Evolutionary conservation across 2,113 vertebrate genomes (phyloP).

Genomic region (Laticauda colubrina): DNA sequence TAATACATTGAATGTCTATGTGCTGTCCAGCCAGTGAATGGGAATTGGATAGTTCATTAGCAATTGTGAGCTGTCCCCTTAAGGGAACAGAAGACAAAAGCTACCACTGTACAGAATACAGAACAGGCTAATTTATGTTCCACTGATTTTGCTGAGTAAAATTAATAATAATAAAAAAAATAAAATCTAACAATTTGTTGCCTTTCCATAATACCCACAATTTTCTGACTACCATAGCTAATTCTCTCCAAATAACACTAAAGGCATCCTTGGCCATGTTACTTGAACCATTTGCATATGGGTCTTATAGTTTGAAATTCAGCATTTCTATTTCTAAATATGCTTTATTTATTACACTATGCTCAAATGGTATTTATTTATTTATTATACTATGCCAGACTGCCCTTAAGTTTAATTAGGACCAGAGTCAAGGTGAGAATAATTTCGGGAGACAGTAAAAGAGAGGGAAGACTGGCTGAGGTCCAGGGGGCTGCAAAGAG

Average conservation of each 20-base stretch:
- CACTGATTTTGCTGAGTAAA: neutral
- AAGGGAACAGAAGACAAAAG: too few relatives aligned
- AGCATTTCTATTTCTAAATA: neutral
- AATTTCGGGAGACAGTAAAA: neutral
- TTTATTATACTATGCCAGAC: neutral
- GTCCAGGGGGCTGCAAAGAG: neutral
- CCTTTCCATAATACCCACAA: neutral
- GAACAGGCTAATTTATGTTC: neutral
- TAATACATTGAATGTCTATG: neutral
- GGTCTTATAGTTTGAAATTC: neutral
- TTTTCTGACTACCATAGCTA: neutral
- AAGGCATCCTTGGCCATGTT: neutral
- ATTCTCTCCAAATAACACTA: neutral
- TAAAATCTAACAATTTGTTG: neutral
- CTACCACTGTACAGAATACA: too few relatives aligned
- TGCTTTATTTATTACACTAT: neutral
- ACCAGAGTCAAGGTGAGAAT: neutral
- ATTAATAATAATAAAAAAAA: neutral
- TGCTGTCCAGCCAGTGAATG: too few relatives aligned
- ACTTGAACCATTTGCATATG: neutral
- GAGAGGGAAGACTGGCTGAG: neutral
- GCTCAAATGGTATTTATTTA: neutral
- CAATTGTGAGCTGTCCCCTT: too few relatives aligned
- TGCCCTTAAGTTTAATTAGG: neutral
- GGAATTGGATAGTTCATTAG: too few relatives aligned